Evolutionary conservation across 2,888 invertebrate genomes (phyloP).

Genomic region (Drosophila meridionalis): DNA sequence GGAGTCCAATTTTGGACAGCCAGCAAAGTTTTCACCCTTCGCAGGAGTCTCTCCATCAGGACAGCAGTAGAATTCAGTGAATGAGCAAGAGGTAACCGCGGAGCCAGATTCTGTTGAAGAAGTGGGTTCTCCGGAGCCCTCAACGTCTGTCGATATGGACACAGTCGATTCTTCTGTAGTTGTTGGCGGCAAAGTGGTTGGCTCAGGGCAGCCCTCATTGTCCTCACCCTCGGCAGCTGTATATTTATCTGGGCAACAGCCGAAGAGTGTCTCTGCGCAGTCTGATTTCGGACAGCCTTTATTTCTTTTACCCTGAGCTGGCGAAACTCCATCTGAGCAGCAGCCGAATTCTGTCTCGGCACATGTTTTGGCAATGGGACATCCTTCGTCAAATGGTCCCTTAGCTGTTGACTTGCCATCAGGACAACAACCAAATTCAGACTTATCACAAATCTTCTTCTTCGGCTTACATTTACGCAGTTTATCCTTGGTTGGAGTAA

Average conservation of each 20-base stretch:
- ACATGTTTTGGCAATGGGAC: slow-evolving; percentile 90
- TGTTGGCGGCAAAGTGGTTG: slow-evolving; percentile 86
- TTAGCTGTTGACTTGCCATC: slow-evolving; percentile 91
- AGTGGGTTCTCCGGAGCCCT: slow-evolving; percentile 58
- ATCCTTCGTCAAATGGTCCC: slow-evolving; percentile 93
- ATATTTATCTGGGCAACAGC: slow-evolving; percentile 93
- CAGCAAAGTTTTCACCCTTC: slow-evolving; percentile 86
- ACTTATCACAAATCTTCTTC: slow-evolving; percentile 86
- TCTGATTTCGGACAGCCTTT: slow-evolving; percentile 91
- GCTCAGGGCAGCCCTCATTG: slow-evolving; percentile 91
- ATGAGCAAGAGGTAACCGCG: slow-evolving; percentile 84
- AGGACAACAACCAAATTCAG: slow-evolving; percentile 93
- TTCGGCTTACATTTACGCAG: slow-evolving; percentile 87
- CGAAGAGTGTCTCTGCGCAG: slow-evolving; percentile 92
- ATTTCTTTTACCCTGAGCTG: slow-evolving; percentile 89
- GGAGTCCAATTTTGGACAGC: slow-evolving; percentile 66
- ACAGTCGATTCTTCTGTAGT: slow-evolving; percentile 56
- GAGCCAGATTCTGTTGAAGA: slow-evolving; percentile 45
- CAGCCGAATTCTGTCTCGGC: slow-evolving; percentile 91
- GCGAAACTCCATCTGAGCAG: slow-evolving; percentile 93
- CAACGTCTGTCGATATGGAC: slow-evolving; percentile 55
- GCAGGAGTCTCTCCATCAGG: slow-evolving; percentile 89
- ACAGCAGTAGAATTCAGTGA: slow-evolving; percentile 88
- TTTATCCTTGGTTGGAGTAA: slow-evolving; percentile 85
- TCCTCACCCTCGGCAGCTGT: slow-evolving; percentile 91